These are phyloP conservation scores for Herminia tarsipennalis DNA, from an alignment of 2,888 invertebrate genomes.

Conservation along the genomic window DNA sequence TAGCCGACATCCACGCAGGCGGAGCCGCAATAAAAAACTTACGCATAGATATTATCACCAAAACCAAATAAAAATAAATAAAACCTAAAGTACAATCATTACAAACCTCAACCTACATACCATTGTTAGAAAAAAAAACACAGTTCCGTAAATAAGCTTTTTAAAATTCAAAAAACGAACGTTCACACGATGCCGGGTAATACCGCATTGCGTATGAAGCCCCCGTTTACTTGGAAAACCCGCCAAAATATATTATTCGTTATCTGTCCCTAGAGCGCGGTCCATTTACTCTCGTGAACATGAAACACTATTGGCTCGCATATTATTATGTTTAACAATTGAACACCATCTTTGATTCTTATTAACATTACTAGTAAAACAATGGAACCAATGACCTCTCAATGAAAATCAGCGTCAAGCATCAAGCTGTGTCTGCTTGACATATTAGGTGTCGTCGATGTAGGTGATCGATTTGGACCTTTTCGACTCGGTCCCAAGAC, in stretches of 20 bases:
- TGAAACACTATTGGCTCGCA: slow-evolving; percentile 58
- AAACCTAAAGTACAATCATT: too few species aligned
- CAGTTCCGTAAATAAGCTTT: slow-evolving; percentile 32
- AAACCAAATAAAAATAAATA: too few species aligned
- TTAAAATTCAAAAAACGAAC: slow-evolving; percentile 46
- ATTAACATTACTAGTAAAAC: too few species aligned
- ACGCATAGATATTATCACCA: too few species aligned
- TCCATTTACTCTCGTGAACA: slow-evolving; percentile 54
- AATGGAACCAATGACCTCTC: too few species aligned
- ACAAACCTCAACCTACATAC: slow-evolving; percentile 5
- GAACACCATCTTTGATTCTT: slow-evolving; percentile 27
- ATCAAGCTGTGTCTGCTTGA: too few species aligned
- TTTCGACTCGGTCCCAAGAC: too few species aligned
- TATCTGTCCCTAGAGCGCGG: slow-evolving; percentile 70
- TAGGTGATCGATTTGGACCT: too few species aligned
- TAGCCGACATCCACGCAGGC: too few species aligned
- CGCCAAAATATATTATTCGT: slow-evolving; percentile 77
- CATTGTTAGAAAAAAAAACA: slow-evolving; percentile 12
- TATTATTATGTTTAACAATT: slow-evolving; percentile 53
- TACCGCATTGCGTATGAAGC: slow-evolving; percentile 47
- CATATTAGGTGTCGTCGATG: too few species aligned
- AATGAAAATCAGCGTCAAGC: too few species aligned
- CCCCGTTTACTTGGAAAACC: slow-evolving; percentile 61
- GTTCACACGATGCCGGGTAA: slow-evolving; percentile 36
- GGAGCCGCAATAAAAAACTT: too few species aligned